Conservation (phyloP, 2,888 invertebrate species). For the Drosophila melanocephala region DNA sequence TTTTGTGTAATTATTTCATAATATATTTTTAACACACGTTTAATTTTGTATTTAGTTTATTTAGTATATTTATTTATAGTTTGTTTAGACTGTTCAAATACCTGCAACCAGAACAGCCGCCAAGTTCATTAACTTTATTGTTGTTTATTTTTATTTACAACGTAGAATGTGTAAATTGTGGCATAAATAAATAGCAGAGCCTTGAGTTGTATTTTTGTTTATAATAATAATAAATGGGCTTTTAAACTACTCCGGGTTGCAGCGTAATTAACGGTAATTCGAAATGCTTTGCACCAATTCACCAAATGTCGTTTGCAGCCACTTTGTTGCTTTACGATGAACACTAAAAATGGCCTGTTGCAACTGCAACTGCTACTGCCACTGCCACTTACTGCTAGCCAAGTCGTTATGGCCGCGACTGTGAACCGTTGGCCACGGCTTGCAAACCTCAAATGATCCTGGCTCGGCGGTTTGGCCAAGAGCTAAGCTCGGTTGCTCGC, state of each 20-base stretch:
- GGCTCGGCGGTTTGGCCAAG: slow-evolving; percentile 62
- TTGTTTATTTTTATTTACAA: slow-evolving; percentile 20
- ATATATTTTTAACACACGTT: slow-evolving; percentile 13
- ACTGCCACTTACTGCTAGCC: slow-evolving; percentile 41
- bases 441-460: slow-evolving; percentile 84
- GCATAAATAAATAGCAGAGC: slow-evolving; percentile 9
- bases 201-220: slow-evolving; percentile 25
- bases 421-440: slow-evolving; percentile 78
- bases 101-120: not conserved
- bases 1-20: not conserved
- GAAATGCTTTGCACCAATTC: slow-evolving; percentile 18
- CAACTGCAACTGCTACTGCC: slow-evolving; percentile 1
- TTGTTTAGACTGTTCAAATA: slow-evolving; percentile 12
- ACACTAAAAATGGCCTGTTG: slow-evolving; percentile 10
- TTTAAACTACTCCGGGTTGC: not conserved
- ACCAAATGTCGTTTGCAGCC: slow-evolving; percentile 14
- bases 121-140: slow-evolving; percentile 1
- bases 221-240: slow-evolving; percentile 10
- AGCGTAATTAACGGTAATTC: slow-evolving; percentile 1
- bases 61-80: slow-evolving; percentile 1
- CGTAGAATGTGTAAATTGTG: slow-evolving; percentile 1
- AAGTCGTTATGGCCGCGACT: slow-evolving; percentile 45
- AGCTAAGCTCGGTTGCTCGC: slow-evolving; percentile 81
- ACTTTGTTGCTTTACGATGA: slow-evolving; percentile 10
- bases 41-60: slow-evolving; percentile 12